phyloP scores from a whole-genome alignment of 2,888 invertebrate species.

The Xanthorhoe spadicearia region DNA sequence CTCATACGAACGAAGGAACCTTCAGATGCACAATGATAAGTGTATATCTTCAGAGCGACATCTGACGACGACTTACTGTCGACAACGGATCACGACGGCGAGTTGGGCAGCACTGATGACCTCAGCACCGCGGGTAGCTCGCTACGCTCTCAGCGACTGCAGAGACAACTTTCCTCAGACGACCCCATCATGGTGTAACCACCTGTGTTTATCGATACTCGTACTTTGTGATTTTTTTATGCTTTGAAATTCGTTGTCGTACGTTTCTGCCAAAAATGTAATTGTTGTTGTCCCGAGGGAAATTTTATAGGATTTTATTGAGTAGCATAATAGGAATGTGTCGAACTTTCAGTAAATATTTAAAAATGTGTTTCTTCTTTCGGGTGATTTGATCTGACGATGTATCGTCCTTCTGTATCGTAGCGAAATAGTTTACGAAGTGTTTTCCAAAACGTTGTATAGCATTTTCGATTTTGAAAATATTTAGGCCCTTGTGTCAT shows the following conservation, averaged over 20 bases:
- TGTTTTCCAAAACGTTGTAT: conserved; percentile 24
- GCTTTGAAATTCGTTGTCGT: conserved; percentile 28
- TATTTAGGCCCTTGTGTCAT: conserved; percentile 28
- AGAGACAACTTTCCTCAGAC: conserved; percentile 80
- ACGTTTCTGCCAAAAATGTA: conserved; percentile 35
- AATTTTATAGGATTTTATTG: conserved; percentile 16
- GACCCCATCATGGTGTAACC: conserved; percentile 82
- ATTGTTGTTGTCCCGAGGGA: conserved; percentile 24
- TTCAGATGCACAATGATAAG: too few relatives aligned
- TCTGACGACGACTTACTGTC: conserved; percentile 94
- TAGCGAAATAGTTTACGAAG: conserved; percentile 20
- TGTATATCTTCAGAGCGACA: conserved; percentile 84
- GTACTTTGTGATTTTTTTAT: conserved; percentile 23
- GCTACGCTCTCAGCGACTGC: conserved; percentile 73
- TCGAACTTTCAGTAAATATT: conserved; percentile 11
- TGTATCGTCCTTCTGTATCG: conserved; percentile 26
- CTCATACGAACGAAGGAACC: too few relatives aligned
- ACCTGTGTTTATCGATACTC: neutral
- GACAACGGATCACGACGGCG: conserved; percentile 91
- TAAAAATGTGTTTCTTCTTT: conserved; percentile 1
- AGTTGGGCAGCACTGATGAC: conserved; percentile 87
- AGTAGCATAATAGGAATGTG: conserved; percentile 14
- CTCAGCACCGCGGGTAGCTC: conserved; percentile 70
- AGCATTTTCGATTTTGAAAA: conserved; percentile 29
- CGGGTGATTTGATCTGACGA: conserved; percentile 20